phyloP scores from a whole-genome alignment of 1,140 invertebrate species.

The Panulirus ornatus region DNA sequence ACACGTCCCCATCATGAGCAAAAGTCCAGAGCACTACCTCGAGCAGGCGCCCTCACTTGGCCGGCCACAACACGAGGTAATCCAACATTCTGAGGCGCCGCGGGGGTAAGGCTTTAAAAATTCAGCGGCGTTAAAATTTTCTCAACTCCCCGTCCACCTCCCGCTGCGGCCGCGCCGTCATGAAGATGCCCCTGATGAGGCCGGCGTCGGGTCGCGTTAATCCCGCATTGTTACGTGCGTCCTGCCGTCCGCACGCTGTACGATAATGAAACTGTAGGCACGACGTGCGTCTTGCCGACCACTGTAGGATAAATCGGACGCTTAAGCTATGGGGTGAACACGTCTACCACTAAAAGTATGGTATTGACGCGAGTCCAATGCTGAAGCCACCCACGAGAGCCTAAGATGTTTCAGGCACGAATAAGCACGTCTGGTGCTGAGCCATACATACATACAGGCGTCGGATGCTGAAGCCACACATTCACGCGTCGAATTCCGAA shows the following conservation, averaged over 20 bases:
- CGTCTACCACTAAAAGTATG: not conserved
- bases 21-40: too few species aligned
- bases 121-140: slow-evolving; percentile 70
- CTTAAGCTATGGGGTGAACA: too few species aligned
- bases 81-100: slow-evolving; percentile 59
- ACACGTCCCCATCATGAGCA: too few species aligned
- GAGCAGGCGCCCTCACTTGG: slow-evolving; percentile 20
- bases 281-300: too few species aligned
- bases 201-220: slow-evolving; percentile 27
- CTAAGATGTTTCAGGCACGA: too few species aligned
- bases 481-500: too few species aligned
- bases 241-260: not conserved
- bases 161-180: slow-evolving; percentile 59
- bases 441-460: too few species aligned
- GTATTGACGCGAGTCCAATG: not conserved
- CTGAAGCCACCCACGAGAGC: too few species aligned
- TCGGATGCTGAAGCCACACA: too few species aligned
- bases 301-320: too few species aligned
- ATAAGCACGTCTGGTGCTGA: too few species aligned
- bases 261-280: not conserved
- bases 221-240: slow-evolving; percentile 28
- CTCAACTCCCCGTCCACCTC: slow-evolving; percentile 65
- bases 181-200: slow-evolving; percentile 51
- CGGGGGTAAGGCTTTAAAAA: slow-evolving; percentile 64
- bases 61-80: slow-evolving; percentile 36